Evolutionary conservation across 2,113 vertebrate species (phyloP).

Genomic region (Alaudala cheleensis): DNA sequence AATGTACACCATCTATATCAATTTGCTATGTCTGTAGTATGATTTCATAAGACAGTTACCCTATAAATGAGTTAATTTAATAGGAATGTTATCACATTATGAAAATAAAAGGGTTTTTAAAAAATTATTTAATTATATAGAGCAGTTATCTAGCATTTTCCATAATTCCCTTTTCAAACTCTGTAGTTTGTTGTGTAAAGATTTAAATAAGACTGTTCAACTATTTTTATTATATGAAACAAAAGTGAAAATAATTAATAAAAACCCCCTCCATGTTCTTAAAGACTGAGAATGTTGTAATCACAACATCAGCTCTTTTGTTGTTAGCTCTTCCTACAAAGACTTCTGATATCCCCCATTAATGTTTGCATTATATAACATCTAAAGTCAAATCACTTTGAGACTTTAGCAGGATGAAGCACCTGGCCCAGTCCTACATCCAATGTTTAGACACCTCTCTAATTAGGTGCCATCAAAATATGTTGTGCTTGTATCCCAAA

Average conservation of each 20-base stretch:
- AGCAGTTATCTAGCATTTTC: neutral
- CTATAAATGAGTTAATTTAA: neutral
- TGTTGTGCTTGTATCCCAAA: neutral
- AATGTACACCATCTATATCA: neutral
- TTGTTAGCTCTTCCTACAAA: slow-evolving; percentile 36
- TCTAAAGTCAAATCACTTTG: neutral
- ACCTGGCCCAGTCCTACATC: neutral
- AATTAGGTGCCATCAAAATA: neutral
- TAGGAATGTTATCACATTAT: neutral
- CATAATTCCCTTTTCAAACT: neutral
- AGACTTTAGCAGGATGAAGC: neutral
- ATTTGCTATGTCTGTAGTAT: neutral
- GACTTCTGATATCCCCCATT: slow-evolving; percentile 23
- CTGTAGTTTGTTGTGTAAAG: neutral
- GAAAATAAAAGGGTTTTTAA: neutral
- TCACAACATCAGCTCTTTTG: slow-evolving; percentile 3
- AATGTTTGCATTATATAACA: slow-evolving; percentile 23
- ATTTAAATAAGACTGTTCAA: neutral
- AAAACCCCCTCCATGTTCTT: neutral
- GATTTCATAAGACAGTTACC: neutral
- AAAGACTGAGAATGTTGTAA: slow-evolving; percentile 23
- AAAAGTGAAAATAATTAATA: neutral
- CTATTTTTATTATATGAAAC: neutral
- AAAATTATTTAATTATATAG: neutral
- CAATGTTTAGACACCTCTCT: neutral